Evolutionary conservation across 2,888 invertebrate species (phyloP), one percentile per base, ranked within the genome.

Genomic region (Acrobasis consociella): DNA sequence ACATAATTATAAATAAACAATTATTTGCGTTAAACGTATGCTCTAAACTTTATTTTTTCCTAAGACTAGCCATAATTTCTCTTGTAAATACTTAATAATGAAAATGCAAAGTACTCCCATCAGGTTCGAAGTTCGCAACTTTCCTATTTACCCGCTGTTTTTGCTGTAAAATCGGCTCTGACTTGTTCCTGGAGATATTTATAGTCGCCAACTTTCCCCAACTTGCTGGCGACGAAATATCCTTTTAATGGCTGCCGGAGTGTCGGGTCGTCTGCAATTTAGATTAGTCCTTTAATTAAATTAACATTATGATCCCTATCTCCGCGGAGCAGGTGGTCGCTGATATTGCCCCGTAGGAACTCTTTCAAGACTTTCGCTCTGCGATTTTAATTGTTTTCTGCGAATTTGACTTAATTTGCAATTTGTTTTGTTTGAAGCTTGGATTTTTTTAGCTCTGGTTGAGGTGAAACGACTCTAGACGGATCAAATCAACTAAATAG

Each of bases 271-370:
- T 92, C 91, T 91, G 89, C 91, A 91, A 91, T 91, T 92, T 91
- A 92, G 91, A 92, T 92, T 92, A 92, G 91, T 89, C 91, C 90
- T 91, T 91, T 91, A 92, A 92, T 91, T 92, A 92, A 91, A 92
- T 92, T 91, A 91, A 90, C 91, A 91, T 92, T 91, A 92, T 90
- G 90, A 91, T 91, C 88, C 89, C 88, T 88, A 91, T 91, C 91
- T 88, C 80, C 67, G 71, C 74, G 85, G 80, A 86, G 86, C 91
- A 91, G 91, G 91, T 91, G 91, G 89, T 85, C 82, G 82, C 77
- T 83, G 81, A 84, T 87, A 90, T 89, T 88, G 87, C 86, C 76
- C 80, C 67, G 77, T 78, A 80, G 79, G 76, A 83, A 85, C 82
- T 85, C 86, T 85, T 86, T 86, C 80, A 82, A 78, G 78, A 72